A percentile compares a stretch with the other conserved stretches of the same genome.
These are phyloP conservation scores for Synanthedon formicaeformis DNA, from an alignment of 2,888 invertebrate species.

Conservation along the genomic window DNA sequence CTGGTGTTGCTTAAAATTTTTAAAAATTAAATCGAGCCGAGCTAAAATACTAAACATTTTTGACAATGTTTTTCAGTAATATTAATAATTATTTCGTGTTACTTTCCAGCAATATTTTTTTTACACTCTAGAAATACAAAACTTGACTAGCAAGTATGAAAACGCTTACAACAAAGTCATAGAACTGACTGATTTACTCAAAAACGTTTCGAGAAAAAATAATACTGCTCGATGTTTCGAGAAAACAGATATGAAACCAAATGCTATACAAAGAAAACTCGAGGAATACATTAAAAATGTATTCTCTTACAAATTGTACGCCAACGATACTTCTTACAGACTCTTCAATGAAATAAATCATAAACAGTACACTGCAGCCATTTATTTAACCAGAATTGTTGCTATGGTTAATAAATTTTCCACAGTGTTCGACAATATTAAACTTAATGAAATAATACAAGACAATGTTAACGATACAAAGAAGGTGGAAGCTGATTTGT, in stretches of 20 bases:
- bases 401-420: constrained; percentile 38
- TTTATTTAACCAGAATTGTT: constrained; percentile 45
- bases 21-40: too few relatives aligned
- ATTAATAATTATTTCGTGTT: neutral
- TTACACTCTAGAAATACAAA: constrained; percentile 31
- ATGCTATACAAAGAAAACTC: constrained; percentile 32
- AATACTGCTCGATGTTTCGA: too few relatives aligned
- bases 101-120: constrained; percentile 54
- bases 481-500: constrained; percentile 25
- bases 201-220: constrained; percentile 28
- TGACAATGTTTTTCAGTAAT: too few relatives aligned
- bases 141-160: constrained; percentile 40
- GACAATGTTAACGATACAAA: constrained; percentile 12
- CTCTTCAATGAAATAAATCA: constrained; percentile 36
- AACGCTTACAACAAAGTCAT: constrained; percentile 32
- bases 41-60: too few relatives aligned
- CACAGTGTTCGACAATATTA: constrained; percentile 22
- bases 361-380: constrained; percentile 33
- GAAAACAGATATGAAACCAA: constrained; percentile 21
- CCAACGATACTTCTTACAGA: constrained; percentile 27
- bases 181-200: constrained; percentile 24
- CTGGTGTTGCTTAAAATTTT: too few relatives aligned
- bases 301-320: constrained; percentile 33
- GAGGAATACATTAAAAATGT: constrained; percentile 29
- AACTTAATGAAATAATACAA: constrained; percentile 11